A percentile compares a stretch with the other conserved stretches of the same genome.
Evolutionary conservation across 2,113 vertebrate species (phyloP).

Genomic region (Callithrix jacchus): DNA sequence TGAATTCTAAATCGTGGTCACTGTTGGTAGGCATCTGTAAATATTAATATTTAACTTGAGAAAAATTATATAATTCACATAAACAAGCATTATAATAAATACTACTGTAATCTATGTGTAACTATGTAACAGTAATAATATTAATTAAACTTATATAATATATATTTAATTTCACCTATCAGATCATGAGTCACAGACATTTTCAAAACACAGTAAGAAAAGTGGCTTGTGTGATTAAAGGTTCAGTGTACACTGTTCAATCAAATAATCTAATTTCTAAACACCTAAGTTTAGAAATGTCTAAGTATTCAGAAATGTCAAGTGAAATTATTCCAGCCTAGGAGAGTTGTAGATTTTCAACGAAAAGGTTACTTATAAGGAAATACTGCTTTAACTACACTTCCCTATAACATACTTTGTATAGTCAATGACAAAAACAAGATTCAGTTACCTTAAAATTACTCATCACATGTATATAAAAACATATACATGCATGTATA

Average conservation of each 20-base stretch:
- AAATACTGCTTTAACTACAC: background rate
- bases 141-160: slow-evolving; percentile 10
- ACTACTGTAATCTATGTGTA: background rate
- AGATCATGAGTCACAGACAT: background rate
- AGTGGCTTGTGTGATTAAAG: slow-evolving; percentile 52
- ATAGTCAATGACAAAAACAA: slow-evolving; percentile 26
- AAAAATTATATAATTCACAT: background rate
- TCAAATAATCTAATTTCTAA: slow-evolving; percentile 61
- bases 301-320: slow-evolving; percentile 63
- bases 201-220: slow-evolving; percentile 54
- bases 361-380: slow-evolving; percentile 48
- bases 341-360: background rate
- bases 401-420: slow-evolving; percentile 19
- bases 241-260: background rate
- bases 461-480: background rate
- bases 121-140: slow-evolving; percentile 10
- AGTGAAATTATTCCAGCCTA: slow-evolving; percentile 39
- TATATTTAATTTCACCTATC: slow-evolving; percentile 14
- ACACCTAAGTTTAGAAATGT: slow-evolving; percentile 35
- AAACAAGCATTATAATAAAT: slow-evolving; percentile 3
- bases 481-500: background rate
- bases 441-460: slow-evolving; percentile 30
- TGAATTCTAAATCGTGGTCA: slow-evolving; percentile 6
- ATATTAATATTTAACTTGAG: background rate
- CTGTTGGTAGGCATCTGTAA: background rate